These are phyloP conservation scores for Danio kyathit DNA, from an alignment of 2,797 vertebrate genomes.

Conservation along the genomic window DNA sequence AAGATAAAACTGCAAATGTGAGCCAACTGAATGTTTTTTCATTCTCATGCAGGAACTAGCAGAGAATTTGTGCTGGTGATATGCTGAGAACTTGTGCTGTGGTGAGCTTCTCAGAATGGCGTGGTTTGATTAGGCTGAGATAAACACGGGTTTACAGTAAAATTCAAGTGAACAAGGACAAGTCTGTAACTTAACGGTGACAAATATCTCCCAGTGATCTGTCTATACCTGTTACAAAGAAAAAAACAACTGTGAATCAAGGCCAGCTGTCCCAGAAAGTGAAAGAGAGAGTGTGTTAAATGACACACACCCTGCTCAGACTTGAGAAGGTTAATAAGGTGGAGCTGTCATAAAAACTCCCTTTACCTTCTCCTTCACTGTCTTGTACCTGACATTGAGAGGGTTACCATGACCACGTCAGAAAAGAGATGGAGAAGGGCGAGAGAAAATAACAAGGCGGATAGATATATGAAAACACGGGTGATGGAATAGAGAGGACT, in stretches of 20 bases:
- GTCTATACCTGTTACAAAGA: slow-evolving; percentile 26
- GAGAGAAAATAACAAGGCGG: slow-evolving; percentile 10
- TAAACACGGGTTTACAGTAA: slow-evolving; percentile 30
- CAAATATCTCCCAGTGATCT: slow-evolving; percentile 2
- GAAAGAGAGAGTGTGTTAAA: not conserved
- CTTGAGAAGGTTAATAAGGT: slow-evolving; percentile 33
- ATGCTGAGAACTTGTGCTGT: not conserved
- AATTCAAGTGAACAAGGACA: slow-evolving; percentile 21
- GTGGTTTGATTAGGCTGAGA: slow-evolving; percentile 1
- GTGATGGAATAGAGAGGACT: slow-evolving; percentile 7
- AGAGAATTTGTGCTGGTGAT: not conserved
- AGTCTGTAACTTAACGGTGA: slow-evolving; percentile 22
- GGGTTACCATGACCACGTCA: slow-evolving; percentile 23
- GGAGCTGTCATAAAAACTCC: slow-evolving; percentile 21
- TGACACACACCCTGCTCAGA: slow-evolving; percentile 37
- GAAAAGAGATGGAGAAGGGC: not conserved
- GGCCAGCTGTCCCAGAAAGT: not conserved
- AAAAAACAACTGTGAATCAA: slow-evolving; percentile 21
- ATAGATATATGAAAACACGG: not conserved
- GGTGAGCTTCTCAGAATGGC: slow-evolving; percentile 22
- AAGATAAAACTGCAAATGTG: slow-evolving; percentile 5
- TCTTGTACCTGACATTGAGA: slow-evolving; percentile 23
- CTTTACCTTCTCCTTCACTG: slow-evolving; percentile 32
- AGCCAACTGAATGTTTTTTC: not conserved
- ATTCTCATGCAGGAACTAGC: not conserved